Conservation (phyloP, 2,888 invertebrate genomes). For the Oithona nana region DNA sequence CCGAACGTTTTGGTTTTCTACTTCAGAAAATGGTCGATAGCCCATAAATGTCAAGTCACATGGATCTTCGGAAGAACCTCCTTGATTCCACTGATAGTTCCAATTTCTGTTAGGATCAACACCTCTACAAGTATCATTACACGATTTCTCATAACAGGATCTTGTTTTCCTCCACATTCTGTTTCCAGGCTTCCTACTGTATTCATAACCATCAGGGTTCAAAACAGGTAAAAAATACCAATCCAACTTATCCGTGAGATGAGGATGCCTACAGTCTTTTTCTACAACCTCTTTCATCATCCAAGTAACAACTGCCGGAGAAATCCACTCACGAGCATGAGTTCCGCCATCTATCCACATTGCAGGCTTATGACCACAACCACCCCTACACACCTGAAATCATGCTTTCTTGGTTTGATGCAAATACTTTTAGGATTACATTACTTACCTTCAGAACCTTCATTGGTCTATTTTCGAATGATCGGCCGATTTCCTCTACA, state of each 20-base stretch:
- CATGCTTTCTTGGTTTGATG: too few species aligned
- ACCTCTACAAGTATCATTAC: slow-evolving; percentile 21
- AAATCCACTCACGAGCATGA: slow-evolving; percentile 27
- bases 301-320: slow-evolving; percentile 25
- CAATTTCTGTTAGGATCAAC: slow-evolving; percentile 6
- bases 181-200: not conserved
- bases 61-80: too few species aligned
- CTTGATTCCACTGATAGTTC: slow-evolving; percentile 1
- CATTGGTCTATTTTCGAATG: not conserved
- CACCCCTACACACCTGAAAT: too few species aligned
- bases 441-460: not conserved
- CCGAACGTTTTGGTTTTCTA: not conserved
- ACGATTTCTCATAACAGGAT: not conserved
- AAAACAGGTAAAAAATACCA: slow-evolving; percentile 23
- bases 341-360: not conserved
- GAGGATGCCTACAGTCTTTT: not conserved
- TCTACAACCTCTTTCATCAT: slow-evolving; percentile 20
- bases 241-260: slow-evolving; percentile 24
- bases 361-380: not conserved
- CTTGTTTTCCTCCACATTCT: slow-evolving; percentile 12
- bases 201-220: slow-evolving; percentile 7
- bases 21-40: too few species aligned
- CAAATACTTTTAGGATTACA: too few species aligned
- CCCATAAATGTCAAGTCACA: too few species aligned
- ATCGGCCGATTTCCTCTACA: not conserved